Evolutionary conservation across 2,113 vertebrate genomes (phyloP).

Genomic region (Xyliphius kryptos): DNA sequence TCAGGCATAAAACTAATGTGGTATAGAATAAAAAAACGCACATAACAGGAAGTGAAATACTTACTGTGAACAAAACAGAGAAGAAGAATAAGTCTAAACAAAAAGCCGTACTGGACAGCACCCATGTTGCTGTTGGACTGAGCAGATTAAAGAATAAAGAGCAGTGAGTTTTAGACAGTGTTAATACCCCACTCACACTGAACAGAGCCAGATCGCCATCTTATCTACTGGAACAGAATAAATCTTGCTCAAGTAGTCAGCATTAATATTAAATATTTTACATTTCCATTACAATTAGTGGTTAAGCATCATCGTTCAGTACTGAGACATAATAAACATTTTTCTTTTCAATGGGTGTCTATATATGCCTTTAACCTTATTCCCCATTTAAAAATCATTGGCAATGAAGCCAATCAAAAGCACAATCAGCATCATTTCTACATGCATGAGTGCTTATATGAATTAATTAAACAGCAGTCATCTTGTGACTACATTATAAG

Average conservation of each 20-base stretch:
- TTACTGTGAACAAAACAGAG: constrained; percentile 59
- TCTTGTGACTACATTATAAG: no score
- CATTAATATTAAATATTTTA: background rate
- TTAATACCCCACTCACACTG: constrained; percentile 57
- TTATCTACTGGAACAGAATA: constrained; percentile 48
- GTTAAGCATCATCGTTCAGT: no score
- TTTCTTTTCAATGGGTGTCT: no score
- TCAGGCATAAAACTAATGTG: background rate
- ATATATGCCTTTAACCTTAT: no score
- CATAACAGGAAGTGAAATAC: constrained; percentile 1
- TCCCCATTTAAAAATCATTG: no score
- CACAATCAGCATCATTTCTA: no score
- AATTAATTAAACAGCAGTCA: no score
- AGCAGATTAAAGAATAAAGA: constrained; percentile 58
- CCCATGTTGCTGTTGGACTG: constrained; percentile 61
- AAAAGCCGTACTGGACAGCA: constrained; percentile 52
- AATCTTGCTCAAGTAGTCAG: constrained; percentile 6
- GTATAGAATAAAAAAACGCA: background rate
- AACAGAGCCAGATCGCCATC: constrained; percentile 59
- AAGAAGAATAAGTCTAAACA: constrained; percentile 54
- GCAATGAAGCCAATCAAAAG: no score
- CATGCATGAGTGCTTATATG: no score
- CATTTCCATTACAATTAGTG: no score
- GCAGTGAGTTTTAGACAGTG: constrained; percentile 64
- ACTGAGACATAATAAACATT: no score